Evolutionary conservation across 1,140 invertebrate species (phyloP).

Genomic region (Sycobia sp.): DNA sequence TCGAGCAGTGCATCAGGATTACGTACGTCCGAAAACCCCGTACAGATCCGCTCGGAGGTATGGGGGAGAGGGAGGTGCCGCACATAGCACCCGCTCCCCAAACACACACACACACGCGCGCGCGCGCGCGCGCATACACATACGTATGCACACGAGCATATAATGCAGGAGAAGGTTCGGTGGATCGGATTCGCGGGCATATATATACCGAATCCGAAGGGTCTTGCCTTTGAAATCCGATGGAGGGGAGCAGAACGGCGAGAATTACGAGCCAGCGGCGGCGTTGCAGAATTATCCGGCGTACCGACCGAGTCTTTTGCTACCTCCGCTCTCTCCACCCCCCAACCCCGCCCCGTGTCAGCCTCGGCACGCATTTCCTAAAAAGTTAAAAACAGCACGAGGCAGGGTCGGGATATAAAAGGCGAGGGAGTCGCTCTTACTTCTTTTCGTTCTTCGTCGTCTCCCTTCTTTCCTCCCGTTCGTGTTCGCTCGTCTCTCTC

Average conservation of each 20-base stretch:
- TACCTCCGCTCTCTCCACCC: not conserved
- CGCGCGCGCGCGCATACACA: not conserved
- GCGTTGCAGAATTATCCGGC: constrained; percentile 3
- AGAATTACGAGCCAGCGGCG: constrained; percentile 20
- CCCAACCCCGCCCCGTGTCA: not conserved
- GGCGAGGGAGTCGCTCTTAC: no score
- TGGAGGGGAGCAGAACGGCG: no score
- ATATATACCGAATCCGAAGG: no score
- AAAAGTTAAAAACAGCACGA: no score
- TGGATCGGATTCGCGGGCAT: no score
- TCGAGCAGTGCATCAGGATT: constrained; percentile 31
- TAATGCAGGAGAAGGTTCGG: no score
- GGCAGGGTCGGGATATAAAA: no score
- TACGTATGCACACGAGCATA: not conserved
- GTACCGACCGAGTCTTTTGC: not conserved
- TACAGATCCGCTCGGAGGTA: not conserved
- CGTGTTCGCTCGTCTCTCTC: no score
- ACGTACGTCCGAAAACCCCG: constrained; percentile 5
- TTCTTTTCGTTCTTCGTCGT: no score
- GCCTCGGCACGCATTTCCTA: no score
- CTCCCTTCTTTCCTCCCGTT: no score
- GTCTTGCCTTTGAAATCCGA: constrained; percentile 22
- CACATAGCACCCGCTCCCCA: not conserved
- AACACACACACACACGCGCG: not conserved
- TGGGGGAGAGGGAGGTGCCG: no score